Base-by-base conservation (phyloP, 2,797 vertebrate genomes). In the Vultur gryphus region DNA sequence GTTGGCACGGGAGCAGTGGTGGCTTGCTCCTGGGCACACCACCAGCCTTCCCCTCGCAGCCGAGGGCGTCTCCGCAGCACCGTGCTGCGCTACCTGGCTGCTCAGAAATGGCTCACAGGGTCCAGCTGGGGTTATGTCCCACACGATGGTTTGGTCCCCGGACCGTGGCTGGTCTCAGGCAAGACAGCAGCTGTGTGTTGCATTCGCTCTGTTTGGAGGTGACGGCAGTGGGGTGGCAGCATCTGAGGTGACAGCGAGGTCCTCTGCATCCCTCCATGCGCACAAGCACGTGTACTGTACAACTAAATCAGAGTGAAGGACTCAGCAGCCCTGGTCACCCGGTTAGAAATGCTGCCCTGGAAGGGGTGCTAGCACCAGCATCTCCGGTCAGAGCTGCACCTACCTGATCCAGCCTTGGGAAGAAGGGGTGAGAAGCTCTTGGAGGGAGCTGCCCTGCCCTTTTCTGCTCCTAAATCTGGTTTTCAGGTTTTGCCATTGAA, bases 41-140 rank as follows among this genome's bases (percentile, higher is more conserved):
- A 9, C 46, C 13, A 10, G 37, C 37, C 37, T n/a, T 66, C 31
- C 11, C 28, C 26, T 58, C 7, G 5, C 29, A 52, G 48, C 57
- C 4, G 9, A 62, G 26, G 37, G 10, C 23, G 3, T 46, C 28
- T 59, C 26, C 15, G 10, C 25, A 21, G 6, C 1, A 4, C 54
- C 2, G 1, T 16, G 33, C 76, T 58, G 49, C 0, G 0, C 0
- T 0, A 24, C 6, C 41, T 28, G 25, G 9, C 44, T 0, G 0
- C 39, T 64, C 12, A 11, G 52, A 75, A 76, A 48, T 54, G n/a
- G 21, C 54, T 62, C n/a, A 9, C 11, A 8, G n/a, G 8, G 7
- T 58, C 54, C 37, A n/a, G 8, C 21, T 35, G 26, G 39, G 5
- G 4, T 61, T 44, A 6, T 1, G 2, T 41, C 57, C 7, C 3